Base-by-base conservation (phyloP, 2,888 invertebrate species). In the Lepidochitona cinerea region DNA sequence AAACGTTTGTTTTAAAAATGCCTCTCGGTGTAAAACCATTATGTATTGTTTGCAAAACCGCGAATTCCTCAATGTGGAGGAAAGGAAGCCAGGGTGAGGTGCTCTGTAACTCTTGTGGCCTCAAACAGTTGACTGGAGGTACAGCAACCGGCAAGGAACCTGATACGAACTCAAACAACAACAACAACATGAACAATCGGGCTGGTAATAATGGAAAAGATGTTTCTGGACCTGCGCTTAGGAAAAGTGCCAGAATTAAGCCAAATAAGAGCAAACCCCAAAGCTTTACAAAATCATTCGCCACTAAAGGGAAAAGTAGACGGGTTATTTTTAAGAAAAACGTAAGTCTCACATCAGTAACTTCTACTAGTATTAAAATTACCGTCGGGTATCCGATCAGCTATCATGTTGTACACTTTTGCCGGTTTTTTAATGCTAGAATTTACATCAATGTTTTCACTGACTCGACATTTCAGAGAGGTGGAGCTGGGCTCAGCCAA, bases 31-130 rank as follows among this genome's bases (percentile, higher is more conserved):
- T 83, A n/a, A 87, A 87, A 73, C 87, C 87, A 49, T 76, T 83
- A 18, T 87, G 87, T 73, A 75, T 75, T 54, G 78, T 82, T 26
- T 87, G 87, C 71, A 85, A 84, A 68, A 77, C 82, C 12, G 83
- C 81, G 26, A 79, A 76, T 12, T 87, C 87, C 0, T 80, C 94
- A 14, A 92, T 96, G 75, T 96, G 96, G 96, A 94, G 95, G 33
- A 94, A 93, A 77, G 93, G 94, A 0, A 94, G 94, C 75, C 93
- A 93, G 84, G 95, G 95, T 0, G 94, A 94, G 87, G 92, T 95
- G 78, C 70, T 88, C 29, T 96, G 96, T 86, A 94, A 95, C 86
- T 93, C 94, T 70, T 96, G 96, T 87, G 93, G 94, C 41, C 73
- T 81, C 29, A 85, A 85, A 77, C 93, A 93, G 77, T 71, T 67